A percentile compares a stretch with the other conserved stretches of the same genome.
These are phyloP conservation scores for Macrobrachium nipponense DNA, from an alignment of 1,140 invertebrate genomes.

Conservation along the genomic window DNA sequence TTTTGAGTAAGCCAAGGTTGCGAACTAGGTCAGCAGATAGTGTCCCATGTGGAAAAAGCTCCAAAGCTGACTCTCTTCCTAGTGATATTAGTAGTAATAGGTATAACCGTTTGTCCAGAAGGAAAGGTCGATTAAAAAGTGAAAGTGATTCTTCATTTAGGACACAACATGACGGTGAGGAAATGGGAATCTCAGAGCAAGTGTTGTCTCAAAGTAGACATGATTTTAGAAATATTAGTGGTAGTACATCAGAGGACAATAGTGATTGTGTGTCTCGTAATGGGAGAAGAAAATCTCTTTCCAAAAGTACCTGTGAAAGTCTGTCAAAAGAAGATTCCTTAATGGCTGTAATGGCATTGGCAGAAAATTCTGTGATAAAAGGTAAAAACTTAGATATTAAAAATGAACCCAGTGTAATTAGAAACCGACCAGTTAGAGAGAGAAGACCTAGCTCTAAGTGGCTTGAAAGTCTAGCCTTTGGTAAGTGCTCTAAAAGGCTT, in stretches of 20 bases:
- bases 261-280: neutral
- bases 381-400: no score
- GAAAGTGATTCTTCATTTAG: neutral
- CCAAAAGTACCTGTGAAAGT: neutral
- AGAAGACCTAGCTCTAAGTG: constrained; percentile 43
- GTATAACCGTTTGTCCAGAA: neutral
- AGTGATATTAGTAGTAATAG: no score
- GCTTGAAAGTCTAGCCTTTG: constrained; percentile 33
- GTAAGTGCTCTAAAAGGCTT: constrained; percentile 14
- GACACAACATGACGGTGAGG: neutral
- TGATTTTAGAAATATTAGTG: no score
- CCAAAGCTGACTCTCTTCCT: no score
- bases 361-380: no score
- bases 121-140: neutral
- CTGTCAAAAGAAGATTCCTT: neutral
- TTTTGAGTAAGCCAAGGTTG: neutral
- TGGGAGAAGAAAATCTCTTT: no score
- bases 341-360: no score
- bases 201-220: no score
- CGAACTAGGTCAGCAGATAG: constrained; percentile 41
- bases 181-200: neutral
- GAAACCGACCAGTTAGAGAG: constrained; percentile 30
- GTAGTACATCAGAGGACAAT: neutral
- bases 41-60: no score
- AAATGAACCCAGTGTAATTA: no score